Evolutionary conservation across 2,888 invertebrate genomes (phyloP).

Genomic region (Nysson spinosus): DNA sequence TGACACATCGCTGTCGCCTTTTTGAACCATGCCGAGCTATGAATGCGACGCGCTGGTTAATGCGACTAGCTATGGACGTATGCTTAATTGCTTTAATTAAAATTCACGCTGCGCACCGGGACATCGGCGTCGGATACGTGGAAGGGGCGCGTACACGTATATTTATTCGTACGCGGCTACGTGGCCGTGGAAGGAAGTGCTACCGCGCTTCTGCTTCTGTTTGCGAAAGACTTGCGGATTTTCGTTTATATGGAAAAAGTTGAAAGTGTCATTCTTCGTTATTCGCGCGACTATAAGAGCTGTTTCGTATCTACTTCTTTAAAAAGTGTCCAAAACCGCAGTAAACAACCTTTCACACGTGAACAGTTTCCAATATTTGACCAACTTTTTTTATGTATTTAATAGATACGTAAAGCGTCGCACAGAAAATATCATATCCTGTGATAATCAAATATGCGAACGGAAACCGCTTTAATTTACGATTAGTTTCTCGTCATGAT

Average conservation of each 20-base stretch:
- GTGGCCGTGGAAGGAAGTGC: conserved; percentile 40
- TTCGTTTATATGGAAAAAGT: not conserved
- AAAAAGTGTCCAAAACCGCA: too few relatives aligned
- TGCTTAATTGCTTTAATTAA: conserved; percentile 76
- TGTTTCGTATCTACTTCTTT: too few relatives aligned
- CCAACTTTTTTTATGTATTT: too few relatives aligned
- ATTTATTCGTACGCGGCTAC: conserved; percentile 34
- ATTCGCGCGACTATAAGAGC: not conserved
- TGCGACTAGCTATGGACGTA: conserved; percentile 68
- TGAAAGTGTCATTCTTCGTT: not conserved
- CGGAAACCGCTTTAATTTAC: too few relatives aligned
- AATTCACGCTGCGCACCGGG: conserved; percentile 70
- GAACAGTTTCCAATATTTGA: too few relatives aligned
- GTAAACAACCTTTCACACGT: too few relatives aligned
- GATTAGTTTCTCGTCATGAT: too few relatives aligned
- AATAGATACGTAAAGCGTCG: too few relatives aligned
- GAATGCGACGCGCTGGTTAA: conserved; percentile 69
- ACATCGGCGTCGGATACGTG: conserved; percentile 37
- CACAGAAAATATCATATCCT: too few relatives aligned
- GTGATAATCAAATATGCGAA: too few relatives aligned
- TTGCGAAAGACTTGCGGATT: conserved; percentile 13
- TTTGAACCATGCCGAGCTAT: conserved; percentile 61
- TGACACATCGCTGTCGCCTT: conserved; percentile 61
- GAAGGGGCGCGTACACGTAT: not conserved
- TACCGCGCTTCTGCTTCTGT: conserved; percentile 30